Base-by-base conservation (phyloP, 2,888 invertebrate genomes). In the Argyresthia goedartella region DNA sequence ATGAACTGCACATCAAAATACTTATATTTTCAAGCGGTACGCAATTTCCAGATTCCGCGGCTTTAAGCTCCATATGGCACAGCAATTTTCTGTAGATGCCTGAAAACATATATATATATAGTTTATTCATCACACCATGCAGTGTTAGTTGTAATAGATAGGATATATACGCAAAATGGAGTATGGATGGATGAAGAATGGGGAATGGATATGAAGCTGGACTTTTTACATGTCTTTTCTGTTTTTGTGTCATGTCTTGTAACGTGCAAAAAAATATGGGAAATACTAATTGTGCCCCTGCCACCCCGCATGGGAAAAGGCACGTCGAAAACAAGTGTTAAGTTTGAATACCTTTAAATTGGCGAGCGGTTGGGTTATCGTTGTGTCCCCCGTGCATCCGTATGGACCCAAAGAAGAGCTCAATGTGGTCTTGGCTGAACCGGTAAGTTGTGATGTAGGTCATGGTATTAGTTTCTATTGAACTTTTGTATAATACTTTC, bases 351-450 rank as follows among this genome's bases (percentile, higher is more conserved):
- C n/a, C n/a, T n/a, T 25, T 43, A 16, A 51, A 54, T 16, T 54
- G 55, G 8, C 51, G 43, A 3, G 49, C 25, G 13, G 33, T 47
- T 11, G 47, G 47, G 25, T 59, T 57, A 43, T 57, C 53, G 36
- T 56, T 57, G 14, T 44, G 48, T 1, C 53, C 52, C 8, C 56
- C 57, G 16, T 59, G 53, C 1, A 36, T 52, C 33, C 59, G 51
- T 15, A 57, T 57, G 8, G 47, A 9, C 8, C 54, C 53, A 45
- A 57, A 56, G 1, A 49, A 53, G 0, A 47, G 11, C 42, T 59
- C 59, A 4, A 59, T 9, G 33, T 61, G 58, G 15, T 59, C 57
- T 16, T 59, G 57, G 16, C 55, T 57, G 9, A 60, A n/a, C 11
- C 55, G 53, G 25, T 59, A 58, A 13, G 49, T 55, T 9, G 58